Evolutionary conservation across 2,797 vertebrate genomes (phyloP).

Genomic region (Myotis daubentonii): DNA sequence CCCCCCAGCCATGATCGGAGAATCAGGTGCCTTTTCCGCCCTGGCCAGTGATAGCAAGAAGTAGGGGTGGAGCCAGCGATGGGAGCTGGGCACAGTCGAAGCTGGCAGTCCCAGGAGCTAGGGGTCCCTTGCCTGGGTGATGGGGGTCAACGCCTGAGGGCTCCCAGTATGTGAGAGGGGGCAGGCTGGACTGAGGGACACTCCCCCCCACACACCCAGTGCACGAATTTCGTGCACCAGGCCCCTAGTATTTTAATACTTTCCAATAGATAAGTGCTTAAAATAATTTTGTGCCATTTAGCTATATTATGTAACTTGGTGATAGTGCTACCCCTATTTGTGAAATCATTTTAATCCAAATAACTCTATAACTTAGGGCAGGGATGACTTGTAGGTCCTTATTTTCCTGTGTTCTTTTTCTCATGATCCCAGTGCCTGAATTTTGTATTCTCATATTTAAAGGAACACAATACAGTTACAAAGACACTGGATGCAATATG

Average conservation of each 20-base stretch:
- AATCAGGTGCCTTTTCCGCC: too few relatives aligned
- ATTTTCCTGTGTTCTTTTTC: not conserved
- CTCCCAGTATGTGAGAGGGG: too few relatives aligned
- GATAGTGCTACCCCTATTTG: not conserved
- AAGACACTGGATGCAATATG: not conserved
- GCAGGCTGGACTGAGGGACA: too few relatives aligned
- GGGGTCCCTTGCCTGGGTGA: too few relatives aligned
- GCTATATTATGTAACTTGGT: not conserved
- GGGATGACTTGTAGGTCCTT: not conserved
- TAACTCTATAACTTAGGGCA: not conserved
- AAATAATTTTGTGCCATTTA: not conserved
- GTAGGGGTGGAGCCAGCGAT: too few relatives aligned
- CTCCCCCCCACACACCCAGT: too few relatives aligned
- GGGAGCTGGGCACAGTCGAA: too few relatives aligned
- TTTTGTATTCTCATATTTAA: constrained; percentile 10
- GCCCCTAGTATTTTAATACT: not conserved
- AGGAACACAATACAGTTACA: not conserved
- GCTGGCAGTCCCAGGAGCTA: too few relatives aligned
- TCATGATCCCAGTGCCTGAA: not conserved
- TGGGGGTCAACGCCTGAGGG: too few relatives aligned
- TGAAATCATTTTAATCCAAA: not conserved
- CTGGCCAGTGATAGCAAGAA: too few relatives aligned
- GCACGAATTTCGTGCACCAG: too few relatives aligned
- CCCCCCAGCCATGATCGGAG: too few relatives aligned
- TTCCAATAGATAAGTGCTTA: not conserved